phyloP scores from a whole-genome alignment of 1,140 invertebrate genomes.

The Papilio helenus region DNA sequence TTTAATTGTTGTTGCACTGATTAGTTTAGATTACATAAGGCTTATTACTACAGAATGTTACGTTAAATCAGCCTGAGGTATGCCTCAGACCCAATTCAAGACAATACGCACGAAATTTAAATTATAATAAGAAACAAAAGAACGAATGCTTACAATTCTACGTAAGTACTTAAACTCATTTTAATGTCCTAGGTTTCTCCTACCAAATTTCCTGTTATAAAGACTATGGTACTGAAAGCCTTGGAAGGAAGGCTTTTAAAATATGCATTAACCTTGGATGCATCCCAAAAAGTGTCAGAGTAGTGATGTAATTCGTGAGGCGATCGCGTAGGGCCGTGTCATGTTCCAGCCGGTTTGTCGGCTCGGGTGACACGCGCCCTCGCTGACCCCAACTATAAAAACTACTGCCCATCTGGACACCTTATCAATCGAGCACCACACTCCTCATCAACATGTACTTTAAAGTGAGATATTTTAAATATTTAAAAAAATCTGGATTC shows the following conservation, averaged over 20 bases:
- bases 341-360: conserved; percentile 69
- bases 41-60: conserved; percentile 7
- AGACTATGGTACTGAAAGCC: neutral
- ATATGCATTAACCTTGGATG: conserved; percentile 64
- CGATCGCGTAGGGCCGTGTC: conserved; percentile 67
- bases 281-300: conserved; percentile 61
- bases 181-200: neutral
- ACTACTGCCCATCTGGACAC: conserved; percentile 61
- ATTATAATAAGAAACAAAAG: neutral
- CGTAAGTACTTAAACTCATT: neutral
- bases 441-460: conserved; percentile 74
- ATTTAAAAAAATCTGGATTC: neutral
- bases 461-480: conserved; percentile 65
- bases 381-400: conserved; percentile 72
- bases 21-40: conserved; percentile 1
- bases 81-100: neutral
- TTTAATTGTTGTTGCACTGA: neutral
- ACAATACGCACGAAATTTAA: neutral
- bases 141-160: neutral
- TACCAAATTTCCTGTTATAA: neutral
- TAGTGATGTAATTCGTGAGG: conserved; percentile 67
- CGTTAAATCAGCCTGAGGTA: neutral
- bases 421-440: conserved; percentile 68
- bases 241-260: conserved; percentile 51
- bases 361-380: conserved; percentile 61